Evolutionary conservation across 2,797 vertebrate genomes (phyloP).

Genomic region (Gallinago solitaria): DNA sequence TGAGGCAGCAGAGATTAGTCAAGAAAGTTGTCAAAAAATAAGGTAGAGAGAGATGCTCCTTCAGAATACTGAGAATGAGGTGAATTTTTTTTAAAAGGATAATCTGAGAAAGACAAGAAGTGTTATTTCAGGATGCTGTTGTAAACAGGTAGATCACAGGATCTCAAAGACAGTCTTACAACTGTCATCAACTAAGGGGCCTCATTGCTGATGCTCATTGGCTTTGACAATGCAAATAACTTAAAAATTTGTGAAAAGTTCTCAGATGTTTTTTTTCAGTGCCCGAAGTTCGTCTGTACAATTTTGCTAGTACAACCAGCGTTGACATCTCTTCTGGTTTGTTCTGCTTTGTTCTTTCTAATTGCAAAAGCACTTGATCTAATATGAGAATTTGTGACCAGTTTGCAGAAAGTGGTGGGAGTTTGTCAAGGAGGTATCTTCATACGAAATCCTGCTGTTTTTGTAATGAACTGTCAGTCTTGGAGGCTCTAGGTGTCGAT

Average conservation of each 20-base stretch:
- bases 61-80: not conserved
- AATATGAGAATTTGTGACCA: not conserved
- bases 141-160: not conserved
- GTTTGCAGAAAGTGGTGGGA: not conserved
- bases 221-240: not conserved
- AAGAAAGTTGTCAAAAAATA: not conserved
- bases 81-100: not conserved
- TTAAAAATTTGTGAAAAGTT: not conserved
- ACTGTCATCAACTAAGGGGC: not conserved
- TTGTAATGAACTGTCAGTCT: not conserved
- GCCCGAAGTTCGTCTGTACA: rapidly evolving
- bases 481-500: not conserved
- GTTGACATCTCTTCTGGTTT: not conserved
- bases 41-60: not conserved
- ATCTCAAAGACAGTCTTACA: not conserved
- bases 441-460: not conserved
- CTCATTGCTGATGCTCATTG: not conserved
- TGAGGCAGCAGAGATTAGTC: not conserved
- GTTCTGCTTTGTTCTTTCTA: not conserved
- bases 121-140: not conserved
- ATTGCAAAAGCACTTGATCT: not conserved
- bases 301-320: not conserved
- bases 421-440: not conserved
- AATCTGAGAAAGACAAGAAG: not conserved
- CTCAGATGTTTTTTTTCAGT: not conserved